Conservation (phyloP, 1,140 invertebrate species). For the Listronotus bonariensis region DNA sequence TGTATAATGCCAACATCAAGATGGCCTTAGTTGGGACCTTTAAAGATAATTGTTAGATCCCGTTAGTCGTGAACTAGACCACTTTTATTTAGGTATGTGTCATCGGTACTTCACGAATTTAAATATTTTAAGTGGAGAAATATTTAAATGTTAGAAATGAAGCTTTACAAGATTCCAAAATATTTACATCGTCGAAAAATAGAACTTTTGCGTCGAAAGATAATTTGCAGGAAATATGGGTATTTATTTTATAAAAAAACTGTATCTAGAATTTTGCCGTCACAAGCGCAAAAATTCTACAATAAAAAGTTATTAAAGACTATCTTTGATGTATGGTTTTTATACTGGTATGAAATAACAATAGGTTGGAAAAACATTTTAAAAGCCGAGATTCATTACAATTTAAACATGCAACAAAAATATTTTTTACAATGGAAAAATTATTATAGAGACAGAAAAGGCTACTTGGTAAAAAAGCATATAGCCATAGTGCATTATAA, state of each 20-base stretch:
- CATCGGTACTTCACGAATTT: no score
- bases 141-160: no score
- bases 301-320: not conserved
- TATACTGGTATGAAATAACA: conserved; percentile 23
- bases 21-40: no score
- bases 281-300: conserved; percentile 17
- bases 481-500: conserved; percentile 8
- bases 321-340: conserved; percentile 15
- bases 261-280: conserved; percentile 19
- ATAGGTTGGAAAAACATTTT: conserved; percentile 23
- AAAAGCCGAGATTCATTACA: conserved; percentile 27
- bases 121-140: no score
- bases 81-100: no score
- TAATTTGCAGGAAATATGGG: conserved; percentile 22
- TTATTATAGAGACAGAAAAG: not conserved
- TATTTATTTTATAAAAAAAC: conserved; percentile 26
- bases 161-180: conserved; percentile 12
- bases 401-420: conserved; percentile 6
- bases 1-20: no score
- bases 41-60: no score
- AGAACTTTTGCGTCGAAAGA: conserved; percentile 16
- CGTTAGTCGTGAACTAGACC: no score
- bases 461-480: conserved; percentile 11
- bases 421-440: conserved; percentile 11
- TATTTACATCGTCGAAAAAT: conserved; percentile 26